Conservation (phyloP, 1,140 invertebrate genomes). For the Lerema accius region DNA sequence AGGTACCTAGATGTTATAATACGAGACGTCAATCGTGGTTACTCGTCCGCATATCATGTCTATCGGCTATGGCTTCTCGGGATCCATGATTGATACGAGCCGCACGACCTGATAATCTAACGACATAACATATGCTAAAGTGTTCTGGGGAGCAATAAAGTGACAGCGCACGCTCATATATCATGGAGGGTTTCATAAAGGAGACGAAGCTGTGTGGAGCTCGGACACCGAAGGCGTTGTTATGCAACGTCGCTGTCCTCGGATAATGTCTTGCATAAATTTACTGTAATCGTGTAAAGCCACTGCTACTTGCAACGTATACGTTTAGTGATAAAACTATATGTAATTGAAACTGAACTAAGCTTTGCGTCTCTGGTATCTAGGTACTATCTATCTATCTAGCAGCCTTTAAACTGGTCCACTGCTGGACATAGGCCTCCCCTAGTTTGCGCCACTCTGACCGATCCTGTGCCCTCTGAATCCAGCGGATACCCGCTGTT, state of each 20-base stretch:
- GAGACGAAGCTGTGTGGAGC: constrained; percentile 47
- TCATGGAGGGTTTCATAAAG: constrained; percentile 75
- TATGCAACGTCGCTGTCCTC: constrained; percentile 73
- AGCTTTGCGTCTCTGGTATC: no score
- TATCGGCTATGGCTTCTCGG: not conserved
- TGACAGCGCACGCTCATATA: constrained; percentile 67
- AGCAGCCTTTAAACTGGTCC: no score
- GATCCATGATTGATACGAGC: constrained; percentile 37
- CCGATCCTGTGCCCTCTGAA: no score
- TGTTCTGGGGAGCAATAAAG: constrained; percentile 68
- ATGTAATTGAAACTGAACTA: constrained; percentile 19
- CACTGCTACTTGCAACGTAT: constrained; percentile 38
- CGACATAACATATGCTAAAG: constrained; percentile 50
- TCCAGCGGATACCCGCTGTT: no score
- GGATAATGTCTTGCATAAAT: constrained; percentile 80
- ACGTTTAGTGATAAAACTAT: constrained; percentile 24
- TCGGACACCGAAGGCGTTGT: constrained; percentile 72
- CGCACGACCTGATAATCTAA: constrained; percentile 39
- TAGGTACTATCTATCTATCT: no score
- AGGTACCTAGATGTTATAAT: no score
- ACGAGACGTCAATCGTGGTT: no score
- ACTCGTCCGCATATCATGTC: no score
- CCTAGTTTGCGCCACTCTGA: no score
- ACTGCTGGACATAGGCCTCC: no score
- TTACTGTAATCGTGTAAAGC: constrained; percentile 70